Evolutionary conservation across 1,140 invertebrate genomes (phyloP).

Genomic region (Ctenoplectra terminalis): DNA sequence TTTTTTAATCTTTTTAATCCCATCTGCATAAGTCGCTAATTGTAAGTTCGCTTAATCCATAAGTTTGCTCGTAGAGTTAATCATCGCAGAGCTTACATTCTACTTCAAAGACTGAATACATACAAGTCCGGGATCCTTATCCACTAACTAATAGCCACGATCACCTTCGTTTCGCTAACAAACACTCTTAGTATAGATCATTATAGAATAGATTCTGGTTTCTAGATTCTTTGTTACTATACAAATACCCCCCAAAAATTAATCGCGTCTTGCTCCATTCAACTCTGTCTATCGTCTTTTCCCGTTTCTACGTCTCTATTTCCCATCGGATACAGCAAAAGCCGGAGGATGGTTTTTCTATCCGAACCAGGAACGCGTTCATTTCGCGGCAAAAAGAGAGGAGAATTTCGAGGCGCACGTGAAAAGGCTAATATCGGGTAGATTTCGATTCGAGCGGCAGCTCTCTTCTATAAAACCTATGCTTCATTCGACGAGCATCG

Average conservation of each 20-base stretch:
- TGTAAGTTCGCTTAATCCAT: too few species aligned
- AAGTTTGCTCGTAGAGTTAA: not conserved
- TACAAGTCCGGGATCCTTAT: not conserved
- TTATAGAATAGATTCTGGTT: too few species aligned
- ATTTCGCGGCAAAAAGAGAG: slow-evolving; percentile 14
- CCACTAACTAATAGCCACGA: not conserved
- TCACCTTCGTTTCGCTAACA: too few species aligned
- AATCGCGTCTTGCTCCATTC: not conserved
- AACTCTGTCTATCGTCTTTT: too few species aligned
- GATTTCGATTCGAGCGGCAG: slow-evolving; percentile 22
- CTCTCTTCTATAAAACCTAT: slow-evolving; percentile 40
- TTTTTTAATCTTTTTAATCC: too few species aligned
- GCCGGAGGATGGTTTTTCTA: not conserved
- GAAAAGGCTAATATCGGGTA: slow-evolving; percentile 48
- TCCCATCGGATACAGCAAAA: not conserved
- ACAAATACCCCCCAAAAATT: too few species aligned
- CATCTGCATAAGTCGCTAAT: too few species aligned
- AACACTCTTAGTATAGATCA: too few species aligned
- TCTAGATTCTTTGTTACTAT: too few species aligned
- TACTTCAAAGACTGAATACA: not conserved
- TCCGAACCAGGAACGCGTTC: not conserved
- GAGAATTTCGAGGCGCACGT: slow-evolving; percentile 24
- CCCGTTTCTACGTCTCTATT: not conserved
- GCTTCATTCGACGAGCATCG: slow-evolving; percentile 31
- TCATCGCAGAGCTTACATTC: not conserved